Evolutionary conservation across 2,888 invertebrate genomes (phyloP).

Genomic region (Chydorus sphaericus): DNA sequence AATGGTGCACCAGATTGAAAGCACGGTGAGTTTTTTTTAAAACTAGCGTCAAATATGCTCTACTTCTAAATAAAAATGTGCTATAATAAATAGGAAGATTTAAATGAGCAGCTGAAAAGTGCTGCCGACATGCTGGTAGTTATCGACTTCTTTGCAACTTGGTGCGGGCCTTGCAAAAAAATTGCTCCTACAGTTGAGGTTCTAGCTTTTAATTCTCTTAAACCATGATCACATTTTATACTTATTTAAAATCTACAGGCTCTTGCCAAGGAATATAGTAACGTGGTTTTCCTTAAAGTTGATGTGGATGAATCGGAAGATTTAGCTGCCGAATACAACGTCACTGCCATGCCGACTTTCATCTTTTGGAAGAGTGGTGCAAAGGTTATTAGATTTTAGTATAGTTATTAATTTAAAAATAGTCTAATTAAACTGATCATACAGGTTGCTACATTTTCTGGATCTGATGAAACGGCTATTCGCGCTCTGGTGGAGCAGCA

Average conservation of each 20-base stretch:
- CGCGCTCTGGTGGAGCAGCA: constrained; percentile 15
- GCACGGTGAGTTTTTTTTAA: no score
- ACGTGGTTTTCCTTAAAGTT: constrained; percentile 43
- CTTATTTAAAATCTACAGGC: constrained; percentile 38
- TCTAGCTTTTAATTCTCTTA: constrained; percentile 7
- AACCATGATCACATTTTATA: no score
- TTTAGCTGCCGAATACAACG: constrained; percentile 56
- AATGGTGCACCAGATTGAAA: no score
- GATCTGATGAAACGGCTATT: constrained; percentile 17
- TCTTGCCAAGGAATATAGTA: constrained; percentile 25
- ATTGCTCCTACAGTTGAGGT: constrained; percentile 66
- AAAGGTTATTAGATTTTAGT: constrained; percentile 30
- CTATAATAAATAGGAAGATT: constrained; percentile 60
- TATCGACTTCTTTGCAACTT: constrained; percentile 78
- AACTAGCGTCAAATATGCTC: no score
- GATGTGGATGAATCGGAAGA: constrained; percentile 82
- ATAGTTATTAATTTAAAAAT: no score
- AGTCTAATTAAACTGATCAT: no score
- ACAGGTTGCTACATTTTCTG: constrained; percentile 16
- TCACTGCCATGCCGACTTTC: constrained; percentile 81
- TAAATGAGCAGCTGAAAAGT: constrained; percentile 48
- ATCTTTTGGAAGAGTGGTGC: constrained; percentile 61
- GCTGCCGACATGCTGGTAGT: constrained; percentile 69
- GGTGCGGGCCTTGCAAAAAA: constrained; percentile 87
- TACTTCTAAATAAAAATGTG: no score